These are phyloP conservation scores for Synanthedon tipuliformis DNA, from an alignment of 2,888 invertebrate genomes.

Conservation along the genomic window DNA sequence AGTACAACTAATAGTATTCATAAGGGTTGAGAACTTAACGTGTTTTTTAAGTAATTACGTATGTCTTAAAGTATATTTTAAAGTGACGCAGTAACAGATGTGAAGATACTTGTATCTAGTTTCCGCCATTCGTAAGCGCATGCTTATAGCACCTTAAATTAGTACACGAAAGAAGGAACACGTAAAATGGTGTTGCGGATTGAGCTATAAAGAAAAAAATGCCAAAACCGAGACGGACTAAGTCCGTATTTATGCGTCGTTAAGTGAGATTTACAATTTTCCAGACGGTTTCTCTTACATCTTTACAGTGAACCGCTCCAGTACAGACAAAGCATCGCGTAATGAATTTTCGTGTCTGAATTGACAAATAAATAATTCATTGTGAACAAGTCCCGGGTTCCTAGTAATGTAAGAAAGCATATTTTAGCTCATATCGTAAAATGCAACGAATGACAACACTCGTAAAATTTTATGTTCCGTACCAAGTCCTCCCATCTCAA, in stretches of 20 bases:
- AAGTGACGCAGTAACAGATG: too few species aligned
- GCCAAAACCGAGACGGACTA: conserved; percentile 21
- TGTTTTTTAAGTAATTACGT: too few species aligned
- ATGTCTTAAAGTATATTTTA: too few species aligned
- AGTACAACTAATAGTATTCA: too few species aligned
- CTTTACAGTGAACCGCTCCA: conserved; percentile 24
- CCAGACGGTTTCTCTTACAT: conserved; percentile 27
- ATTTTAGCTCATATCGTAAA: conserved; percentile 62
- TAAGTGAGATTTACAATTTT: conserved; percentile 39
- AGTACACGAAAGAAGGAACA: conserved; percentile 1
- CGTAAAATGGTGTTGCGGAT: conserved; percentile 9
- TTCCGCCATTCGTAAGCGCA: too few species aligned
- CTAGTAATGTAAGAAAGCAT: conserved; percentile 52
- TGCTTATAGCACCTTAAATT: too few species aligned
- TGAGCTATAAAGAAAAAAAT: conserved; percentile 28
- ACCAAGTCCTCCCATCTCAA: conserved; percentile 49
- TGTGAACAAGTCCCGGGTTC: conserved; percentile 37
- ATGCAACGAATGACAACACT: conserved; percentile 53
- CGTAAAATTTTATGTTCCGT: conserved; percentile 58
- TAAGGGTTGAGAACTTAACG: too few species aligned
- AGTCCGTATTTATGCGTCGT: conserved; percentile 32
- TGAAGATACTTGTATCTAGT: too few species aligned
- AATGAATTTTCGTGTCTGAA: conserved; percentile 50
- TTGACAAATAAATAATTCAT: conserved; percentile 63
- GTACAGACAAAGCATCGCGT: conserved; percentile 35